Conservation (phyloP, 2,888 invertebrate genomes). For the Matsumyia berberina region DNA sequence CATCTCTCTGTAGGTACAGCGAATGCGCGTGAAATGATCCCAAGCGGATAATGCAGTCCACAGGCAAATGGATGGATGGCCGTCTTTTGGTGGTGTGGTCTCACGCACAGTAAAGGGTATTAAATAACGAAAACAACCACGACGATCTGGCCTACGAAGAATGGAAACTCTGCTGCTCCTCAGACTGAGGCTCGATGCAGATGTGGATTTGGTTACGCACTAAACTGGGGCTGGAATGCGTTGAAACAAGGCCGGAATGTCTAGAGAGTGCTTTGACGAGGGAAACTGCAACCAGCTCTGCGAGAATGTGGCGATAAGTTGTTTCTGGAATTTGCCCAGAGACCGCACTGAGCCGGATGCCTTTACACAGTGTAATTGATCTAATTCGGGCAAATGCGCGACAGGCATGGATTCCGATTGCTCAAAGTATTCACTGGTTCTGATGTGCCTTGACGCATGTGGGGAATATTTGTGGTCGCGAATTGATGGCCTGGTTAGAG, state of each 20-base stretch:
- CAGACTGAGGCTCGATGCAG: conserved; percentile 6
- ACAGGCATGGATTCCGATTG: too few species aligned
- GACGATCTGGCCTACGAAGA: conserved; percentile 25
- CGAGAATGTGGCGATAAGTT: conserved; percentile 53
- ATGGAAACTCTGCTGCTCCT: conserved; percentile 44
- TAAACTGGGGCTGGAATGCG: conserved; percentile 51
- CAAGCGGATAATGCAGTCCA: conserved; percentile 63
- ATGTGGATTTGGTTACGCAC: conserved; percentile 42
- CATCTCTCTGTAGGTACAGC: conserved; percentile 35
- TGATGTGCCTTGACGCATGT: too few species aligned
- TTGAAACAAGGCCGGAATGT: conserved; percentile 65
- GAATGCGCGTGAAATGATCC: conserved; percentile 62
- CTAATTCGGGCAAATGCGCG: neutral
- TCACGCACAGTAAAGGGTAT: conserved; percentile 45
- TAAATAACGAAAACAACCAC: conserved; percentile 23
- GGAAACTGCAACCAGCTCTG: conserved; percentile 14
- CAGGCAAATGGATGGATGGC: conserved; percentile 34
- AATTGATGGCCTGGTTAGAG: too few species aligned
- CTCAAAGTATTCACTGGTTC: too few species aligned
- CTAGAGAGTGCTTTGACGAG: conserved; percentile 41
- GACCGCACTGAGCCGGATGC: conserved; percentile 43
- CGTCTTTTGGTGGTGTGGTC: conserved; percentile 40
- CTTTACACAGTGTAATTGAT: conserved; percentile 38
- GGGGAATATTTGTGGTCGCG: too few species aligned
- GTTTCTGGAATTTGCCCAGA: conserved; percentile 41